Evolutionary conservation across 2,113 vertebrate genomes (phyloP), one percentile per base, ranked within the genome.

Genomic region (Xiphophorus hellerii): DNA sequence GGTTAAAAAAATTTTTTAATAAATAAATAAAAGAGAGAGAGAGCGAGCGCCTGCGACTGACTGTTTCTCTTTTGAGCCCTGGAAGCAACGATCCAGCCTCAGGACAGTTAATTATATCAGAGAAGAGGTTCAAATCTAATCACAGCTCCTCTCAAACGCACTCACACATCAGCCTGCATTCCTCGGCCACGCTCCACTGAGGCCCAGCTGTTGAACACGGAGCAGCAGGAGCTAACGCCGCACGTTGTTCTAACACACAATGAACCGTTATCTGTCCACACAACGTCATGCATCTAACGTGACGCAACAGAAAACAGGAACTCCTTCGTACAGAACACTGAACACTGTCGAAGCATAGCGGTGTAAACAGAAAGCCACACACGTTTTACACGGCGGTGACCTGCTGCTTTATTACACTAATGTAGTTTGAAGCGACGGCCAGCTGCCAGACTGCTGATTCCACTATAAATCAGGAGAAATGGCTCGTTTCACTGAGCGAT

Each of bases 81-180:
- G 27, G 66, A 69, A 35, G 14, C 25, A 69, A 39, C 13, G 1
- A 74, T 54, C 28, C 37, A 29, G 12, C 30, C 75, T 63, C 27
- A 64, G 44, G 62, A 72, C 28, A 37, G 11, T 81, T 87, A 84
- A 90, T 81, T 83, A 78, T 54, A 30, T 84, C 77, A 37, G 35
- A 80, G 62, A 89, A 82, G 71, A 71, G 64, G 77, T 74, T 71
- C 81, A 82, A 80, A 80, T 89, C 13, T 85, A 82, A 87, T 86
- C 84, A 82, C 84, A 73, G 83, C 68, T 76, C 22, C 68, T 77
- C 42, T 13, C 30, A 66, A 42, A 33, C 25, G 1, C 58, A 14
- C 48, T 58, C 78, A 28, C 72, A 63, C 74, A 39, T 35, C 35
- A 74, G 35, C 66, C 80, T 77, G 82, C 80, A 90, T 87, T 90